phyloP scores from a whole-genome alignment of 2,888 invertebrate genomes.

The Conomelus anceps region DNA sequence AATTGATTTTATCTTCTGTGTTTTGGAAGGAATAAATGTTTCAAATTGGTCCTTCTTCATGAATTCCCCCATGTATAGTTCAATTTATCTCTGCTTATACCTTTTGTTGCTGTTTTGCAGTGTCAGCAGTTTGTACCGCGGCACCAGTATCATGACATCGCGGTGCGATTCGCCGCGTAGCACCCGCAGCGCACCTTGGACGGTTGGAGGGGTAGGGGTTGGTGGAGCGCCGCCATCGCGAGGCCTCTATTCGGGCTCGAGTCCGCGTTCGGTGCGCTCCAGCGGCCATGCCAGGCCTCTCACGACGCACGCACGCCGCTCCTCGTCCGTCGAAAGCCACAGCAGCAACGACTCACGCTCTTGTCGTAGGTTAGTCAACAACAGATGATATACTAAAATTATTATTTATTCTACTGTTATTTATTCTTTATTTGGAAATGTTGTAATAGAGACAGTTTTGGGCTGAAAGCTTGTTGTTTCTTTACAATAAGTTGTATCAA shows the following conservation, averaged over 20 bases:
- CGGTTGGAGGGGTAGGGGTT: not conserved
- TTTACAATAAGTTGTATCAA: no score
- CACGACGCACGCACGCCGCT: constrained; percentile 32
- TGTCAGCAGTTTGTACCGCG: constrained; percentile 18
- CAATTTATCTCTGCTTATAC: not conserved
- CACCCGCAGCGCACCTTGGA: constrained; percentile 73
- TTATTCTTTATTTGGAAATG: no score
- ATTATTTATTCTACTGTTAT: no score
- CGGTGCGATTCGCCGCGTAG: constrained; percentile 56
- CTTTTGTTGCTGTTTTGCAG: constrained; percentile 3
- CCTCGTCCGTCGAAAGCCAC: constrained; percentile 80
- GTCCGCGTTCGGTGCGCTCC: constrained; percentile 68
- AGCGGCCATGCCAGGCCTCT: constrained; percentile 42
- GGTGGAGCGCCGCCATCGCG: constrained; percentile 57
- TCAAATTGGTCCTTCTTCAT: no score
- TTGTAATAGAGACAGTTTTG: no score
- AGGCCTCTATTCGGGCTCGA: constrained; percentile 68
- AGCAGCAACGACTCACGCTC: constrained; percentile 79
- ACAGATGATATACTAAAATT: not conserved
- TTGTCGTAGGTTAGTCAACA: constrained; percentile 59
- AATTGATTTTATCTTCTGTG: no score
- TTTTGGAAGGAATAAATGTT: no score
- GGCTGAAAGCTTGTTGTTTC: no score
- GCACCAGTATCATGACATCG: constrained; percentile 31
- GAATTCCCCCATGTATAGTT: not conserved